phyloP scores from a whole-genome alignment of 2,113 vertebrate species.

The Bungarus multicinctus region DNA sequence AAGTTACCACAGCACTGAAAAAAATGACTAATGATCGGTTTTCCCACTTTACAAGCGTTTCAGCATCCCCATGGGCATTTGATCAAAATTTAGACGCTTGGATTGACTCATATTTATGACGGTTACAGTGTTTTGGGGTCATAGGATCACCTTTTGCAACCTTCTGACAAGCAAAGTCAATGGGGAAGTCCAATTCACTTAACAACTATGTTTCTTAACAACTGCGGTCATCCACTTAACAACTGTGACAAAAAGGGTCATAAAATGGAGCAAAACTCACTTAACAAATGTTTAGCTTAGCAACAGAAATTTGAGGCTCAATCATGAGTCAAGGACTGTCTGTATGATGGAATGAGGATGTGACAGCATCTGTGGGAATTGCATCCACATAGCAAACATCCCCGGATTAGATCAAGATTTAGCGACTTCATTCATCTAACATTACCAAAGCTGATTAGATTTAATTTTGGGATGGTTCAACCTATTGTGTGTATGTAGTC shows the following conservation, averaged over 20 bases:
- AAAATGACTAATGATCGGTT: no score
- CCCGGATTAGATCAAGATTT: background rate
- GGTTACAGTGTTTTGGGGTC: background rate
- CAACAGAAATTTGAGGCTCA: background rate
- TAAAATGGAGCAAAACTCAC: background rate
- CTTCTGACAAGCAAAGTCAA: background rate
- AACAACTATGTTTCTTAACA: background rate
- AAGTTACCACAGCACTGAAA: no score
- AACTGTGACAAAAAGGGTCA: background rate
- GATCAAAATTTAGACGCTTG: background rate
- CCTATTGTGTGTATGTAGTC: background rate
- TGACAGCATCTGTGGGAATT: background rate
- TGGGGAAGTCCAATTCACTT: background rate
- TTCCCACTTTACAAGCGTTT: no score
- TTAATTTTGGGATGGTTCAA: background rate
- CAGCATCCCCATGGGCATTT: background rate
- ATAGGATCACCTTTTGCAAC: background rate
- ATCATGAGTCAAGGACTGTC: background rate
- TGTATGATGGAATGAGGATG: background rate
- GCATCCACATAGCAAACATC: background rate
- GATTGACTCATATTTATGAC: background rate
- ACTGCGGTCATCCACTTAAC: background rate
- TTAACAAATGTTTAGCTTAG: background rate
- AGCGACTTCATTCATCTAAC: background rate
- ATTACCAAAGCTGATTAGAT: background rate